These are phyloP conservation scores for Tetrapedia diversipes DNA, from an alignment of 2,888 invertebrate genomes.

Conservation along the genomic window DNA sequence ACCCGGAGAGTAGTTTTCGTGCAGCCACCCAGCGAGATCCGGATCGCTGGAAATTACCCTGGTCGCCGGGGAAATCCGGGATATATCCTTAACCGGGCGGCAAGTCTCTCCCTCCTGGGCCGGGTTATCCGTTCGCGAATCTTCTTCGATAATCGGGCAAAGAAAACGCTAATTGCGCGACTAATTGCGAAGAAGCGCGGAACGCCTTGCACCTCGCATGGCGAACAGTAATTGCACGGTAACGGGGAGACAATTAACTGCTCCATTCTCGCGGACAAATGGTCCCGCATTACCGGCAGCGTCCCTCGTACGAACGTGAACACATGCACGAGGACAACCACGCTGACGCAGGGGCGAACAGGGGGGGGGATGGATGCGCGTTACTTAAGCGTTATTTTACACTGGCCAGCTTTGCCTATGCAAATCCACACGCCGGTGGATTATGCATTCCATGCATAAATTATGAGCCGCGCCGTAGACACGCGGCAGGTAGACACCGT, in stretches of 20 bases:
- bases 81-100: slow-evolving; percentile 4
- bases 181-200: slow-evolving; percentile 56
- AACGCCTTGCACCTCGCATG: slow-evolving; percentile 49
- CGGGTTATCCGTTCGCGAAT: slow-evolving; percentile 29
- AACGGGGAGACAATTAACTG: slow-evolving; percentile 66
- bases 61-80: slow-evolving; percentile 13
- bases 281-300: slow-evolving; percentile 50
- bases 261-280: slow-evolving; percentile 65
- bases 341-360: background rate
- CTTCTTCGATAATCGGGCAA: slow-evolving; percentile 31
- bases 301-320: background rate
- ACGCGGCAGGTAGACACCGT: background rate
- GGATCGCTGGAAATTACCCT: slow-evolving; percentile 1
- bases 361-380: slow-evolving; percentile 7
- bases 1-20: background rate
- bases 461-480: slow-evolving; percentile 52
- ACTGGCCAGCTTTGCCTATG: slow-evolving; percentile 42
- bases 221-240: slow-evolving; percentile 67
- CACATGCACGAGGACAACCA: background rate
- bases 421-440: slow-evolving; percentile 56
- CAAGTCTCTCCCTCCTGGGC: background rate
- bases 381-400: slow-evolving; percentile 66
- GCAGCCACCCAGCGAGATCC: background rate
- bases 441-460: slow-evolving; percentile 64
- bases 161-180: slow-evolving; percentile 60